phyloP scores from a whole-genome alignment of 1,140 invertebrate species.

The Bradysia coprophila region DNA sequence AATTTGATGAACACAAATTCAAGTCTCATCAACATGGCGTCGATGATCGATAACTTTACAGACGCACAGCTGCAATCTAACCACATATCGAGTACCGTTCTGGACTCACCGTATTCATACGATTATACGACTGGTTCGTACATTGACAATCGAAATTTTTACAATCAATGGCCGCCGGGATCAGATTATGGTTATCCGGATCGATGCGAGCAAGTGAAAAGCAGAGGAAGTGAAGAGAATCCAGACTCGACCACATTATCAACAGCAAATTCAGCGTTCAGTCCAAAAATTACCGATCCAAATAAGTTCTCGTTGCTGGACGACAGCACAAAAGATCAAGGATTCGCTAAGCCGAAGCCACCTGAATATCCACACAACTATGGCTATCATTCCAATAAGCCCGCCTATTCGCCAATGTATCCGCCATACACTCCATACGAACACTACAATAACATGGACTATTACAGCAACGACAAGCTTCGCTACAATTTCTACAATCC shows the following conservation, averaged over 20 bases:
- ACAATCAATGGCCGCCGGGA: slow-evolving; percentile 13
- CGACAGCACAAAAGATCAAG: slow-evolving; percentile 9
- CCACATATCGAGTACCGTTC: slow-evolving; percentile 60
- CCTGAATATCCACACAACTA: slow-evolving; percentile 14
- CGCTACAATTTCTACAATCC: neutral
- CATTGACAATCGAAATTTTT: slow-evolving; percentile 22
- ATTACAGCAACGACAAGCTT: slow-evolving; percentile 17
- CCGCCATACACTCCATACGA: slow-evolving; percentile 17
- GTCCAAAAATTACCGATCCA: slow-evolving; percentile 6
- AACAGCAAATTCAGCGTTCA: slow-evolving; percentile 13
- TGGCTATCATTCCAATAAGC: slow-evolving; percentile 2
- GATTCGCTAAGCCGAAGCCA: slow-evolving; percentile 23
- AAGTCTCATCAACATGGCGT: slow-evolving; percentile 42
- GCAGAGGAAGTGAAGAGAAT: slow-evolving; percentile 21
- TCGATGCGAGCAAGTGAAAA: slow-evolving; percentile 14
- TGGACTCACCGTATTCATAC: slow-evolving; percentile 53
- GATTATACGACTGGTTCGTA: slow-evolving; percentile 34
- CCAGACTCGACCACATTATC: slow-evolving; percentile 22
- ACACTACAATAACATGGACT: slow-evolving; percentile 24
- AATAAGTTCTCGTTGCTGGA: slow-evolving; percentile 8
- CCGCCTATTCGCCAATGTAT: slow-evolving; percentile 21
- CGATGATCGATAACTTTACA: slow-evolving; percentile 52
- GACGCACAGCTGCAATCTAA: slow-evolving; percentile 60
- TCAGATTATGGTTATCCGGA: slow-evolving; percentile 1
- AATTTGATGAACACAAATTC: slow-evolving; percentile 28